Conservation (phyloP, 2,113 vertebrate species). For the Pseudolaguvia tuberculata region DNA sequence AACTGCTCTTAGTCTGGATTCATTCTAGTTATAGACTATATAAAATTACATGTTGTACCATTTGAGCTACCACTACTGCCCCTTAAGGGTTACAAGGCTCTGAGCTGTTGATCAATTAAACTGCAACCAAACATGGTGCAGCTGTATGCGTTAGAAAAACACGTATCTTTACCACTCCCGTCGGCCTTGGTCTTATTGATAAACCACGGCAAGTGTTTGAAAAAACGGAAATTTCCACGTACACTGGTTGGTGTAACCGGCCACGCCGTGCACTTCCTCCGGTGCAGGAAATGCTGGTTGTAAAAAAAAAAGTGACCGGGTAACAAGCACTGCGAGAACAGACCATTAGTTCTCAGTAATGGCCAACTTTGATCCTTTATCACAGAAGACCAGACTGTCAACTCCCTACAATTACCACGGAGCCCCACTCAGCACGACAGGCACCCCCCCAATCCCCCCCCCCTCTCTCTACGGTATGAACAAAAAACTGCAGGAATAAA, state of each 20-base stretch:
- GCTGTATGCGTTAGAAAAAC: not conserved
- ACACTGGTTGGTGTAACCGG: conserved; percentile 10
- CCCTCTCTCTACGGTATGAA: conserved; percentile 20
- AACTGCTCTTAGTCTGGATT: too few species aligned
- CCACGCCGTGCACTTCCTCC: conserved; percentile 25
- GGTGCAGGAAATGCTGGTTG: conserved; percentile 27
- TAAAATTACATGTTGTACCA: too few species aligned
- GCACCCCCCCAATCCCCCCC: too few species aligned
- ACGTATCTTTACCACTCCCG: not conserved
- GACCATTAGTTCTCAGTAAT: conserved; percentile 14
- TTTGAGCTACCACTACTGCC: too few species aligned
- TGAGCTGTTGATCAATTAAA: too few species aligned
- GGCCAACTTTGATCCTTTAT: conserved; percentile 36
- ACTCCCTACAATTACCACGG: conserved; percentile 12
- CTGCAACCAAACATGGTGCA: not conserved
- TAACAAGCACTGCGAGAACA: conserved; percentile 21
- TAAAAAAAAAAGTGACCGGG: conserved; percentile 46
- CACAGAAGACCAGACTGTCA: conserved; percentile 17
- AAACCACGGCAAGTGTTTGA: not conserved
- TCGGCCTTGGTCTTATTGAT: not conserved
- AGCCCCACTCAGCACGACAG: not conserved
- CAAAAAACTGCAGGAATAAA: conserved; percentile 17
- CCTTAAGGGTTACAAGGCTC: too few species aligned
- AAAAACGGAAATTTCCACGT: too few species aligned
- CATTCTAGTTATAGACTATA: too few species aligned